Evolutionary conservation across 2,113 vertebrate genomes (phyloP), one percentile per base, ranked within the genome.

Genomic region (Syrmaticus mikado): DNA sequence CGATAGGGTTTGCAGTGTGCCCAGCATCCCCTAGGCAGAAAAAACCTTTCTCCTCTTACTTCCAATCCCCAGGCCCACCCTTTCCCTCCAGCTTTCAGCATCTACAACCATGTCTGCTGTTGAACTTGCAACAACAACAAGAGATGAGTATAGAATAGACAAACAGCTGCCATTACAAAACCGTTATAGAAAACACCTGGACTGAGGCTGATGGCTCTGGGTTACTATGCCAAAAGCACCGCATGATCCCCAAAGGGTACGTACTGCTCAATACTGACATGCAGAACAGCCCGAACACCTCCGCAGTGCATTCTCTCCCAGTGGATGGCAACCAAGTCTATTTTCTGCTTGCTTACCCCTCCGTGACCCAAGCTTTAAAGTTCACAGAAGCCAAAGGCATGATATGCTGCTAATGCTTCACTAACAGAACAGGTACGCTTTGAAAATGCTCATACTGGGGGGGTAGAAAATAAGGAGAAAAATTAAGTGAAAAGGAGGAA

Each of bases 211-310:
- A 38, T 13, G 20, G 53, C 32, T 58, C 27, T 14, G 24, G 34
- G 30, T 67, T 61, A 22, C 10, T 9, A 14, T 22, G 27, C 25
- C 75, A 91, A 77, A 92, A 83, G 46, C 28, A 50, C 32, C 68
- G 76, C 61, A 75, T 0, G 0, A 48, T 13, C 5, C 2, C 40
- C 32, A 8, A 0, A 64, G 1, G 6, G 0, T 40, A 45, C 11
- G 0, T 53, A 46, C 10, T 2, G 0, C 17, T 66, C 41, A 82
- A n/a, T 20, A 74, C 58, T 28, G 87, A 40, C 60, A 74, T 55
- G 57, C 78, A 61, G 68, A 27, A 45, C 36, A 28, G 20, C 6
- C 19, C 1, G 2, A 57, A 53, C 38, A 64, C 28, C 34, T 22
- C n/a, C n/a, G 65, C 17, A 22, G 40, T 70, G 4, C 11, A 19